Conservation (phyloP, 2,797 vertebrate species). For the Myripristis jacobus region DNA sequence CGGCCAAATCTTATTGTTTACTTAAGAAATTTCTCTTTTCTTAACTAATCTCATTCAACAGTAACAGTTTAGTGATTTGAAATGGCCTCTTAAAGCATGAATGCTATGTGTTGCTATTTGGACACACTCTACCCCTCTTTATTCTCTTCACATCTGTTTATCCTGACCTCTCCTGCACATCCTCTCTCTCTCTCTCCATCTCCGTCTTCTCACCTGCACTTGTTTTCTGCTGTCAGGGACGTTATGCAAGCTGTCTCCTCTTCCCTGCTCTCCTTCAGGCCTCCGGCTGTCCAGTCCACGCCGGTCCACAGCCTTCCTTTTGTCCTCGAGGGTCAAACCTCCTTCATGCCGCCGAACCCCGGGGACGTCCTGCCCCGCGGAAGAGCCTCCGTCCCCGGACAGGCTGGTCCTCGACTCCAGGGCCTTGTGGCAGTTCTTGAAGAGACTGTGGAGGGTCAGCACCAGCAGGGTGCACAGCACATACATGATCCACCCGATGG, state of each 20-base stretch:
- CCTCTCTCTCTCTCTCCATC: background rate
- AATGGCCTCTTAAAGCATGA: too few relatives aligned
- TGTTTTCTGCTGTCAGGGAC: conserved; percentile 19
- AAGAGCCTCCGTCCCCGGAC: background rate
- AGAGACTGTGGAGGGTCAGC: conserved; percentile 76
- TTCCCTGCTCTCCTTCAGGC: conserved; percentile 11
- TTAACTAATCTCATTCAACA: too few relatives aligned
- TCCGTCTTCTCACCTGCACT: conserved; percentile 69
- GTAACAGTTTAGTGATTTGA: too few relatives aligned
- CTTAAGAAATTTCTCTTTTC: too few relatives aligned
- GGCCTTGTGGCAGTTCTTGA: conserved; percentile 47
- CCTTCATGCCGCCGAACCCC: background rate
- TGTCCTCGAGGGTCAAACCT: background rate
- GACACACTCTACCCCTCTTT: too few relatives aligned
- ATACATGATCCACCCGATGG: conserved; percentile 71
- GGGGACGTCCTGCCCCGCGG: background rate
- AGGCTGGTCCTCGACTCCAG: background rate
- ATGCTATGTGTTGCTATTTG: too few relatives aligned
- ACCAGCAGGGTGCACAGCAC: conserved; percentile 78
- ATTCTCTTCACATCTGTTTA: background rate
- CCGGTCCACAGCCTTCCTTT: background rate
- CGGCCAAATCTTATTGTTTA: too few relatives aligned
- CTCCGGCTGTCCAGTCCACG: background rate
- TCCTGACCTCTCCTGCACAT: background rate
- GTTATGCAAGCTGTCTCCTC: background rate